Conservation (phyloP, 2,113 vertebrate species). For the Oceanodroma tethys region DNA sequence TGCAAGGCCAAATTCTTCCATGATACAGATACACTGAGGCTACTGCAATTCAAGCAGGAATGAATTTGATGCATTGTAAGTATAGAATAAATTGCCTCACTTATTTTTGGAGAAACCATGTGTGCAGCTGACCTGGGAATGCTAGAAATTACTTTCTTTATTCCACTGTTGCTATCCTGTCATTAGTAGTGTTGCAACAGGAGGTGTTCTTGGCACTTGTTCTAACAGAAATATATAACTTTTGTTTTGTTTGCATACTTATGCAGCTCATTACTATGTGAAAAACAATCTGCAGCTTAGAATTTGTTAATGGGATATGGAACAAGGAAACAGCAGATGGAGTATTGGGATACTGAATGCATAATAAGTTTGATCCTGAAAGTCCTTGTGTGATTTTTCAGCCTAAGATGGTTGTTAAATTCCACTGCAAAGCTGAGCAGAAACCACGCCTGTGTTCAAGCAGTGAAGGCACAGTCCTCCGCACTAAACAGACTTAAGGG, state of each 20-base stretch:
- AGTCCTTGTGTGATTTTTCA: constrained; percentile 20
- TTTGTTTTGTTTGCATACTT: constrained; percentile 60
- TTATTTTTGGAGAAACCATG: constrained; percentile 37
- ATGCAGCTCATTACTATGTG: constrained; percentile 48
- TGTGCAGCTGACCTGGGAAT: constrained; percentile 42
- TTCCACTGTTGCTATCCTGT: constrained; percentile 26
- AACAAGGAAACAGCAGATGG: constrained; percentile 63
- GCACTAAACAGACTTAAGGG: not conserved
- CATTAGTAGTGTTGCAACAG: constrained; percentile 37
- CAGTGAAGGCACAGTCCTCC: not conserved
- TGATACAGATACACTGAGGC: not conserved
- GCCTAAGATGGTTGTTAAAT: not conserved
- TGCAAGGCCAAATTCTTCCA: not conserved
- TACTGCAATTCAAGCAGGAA: not conserved
- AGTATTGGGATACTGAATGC: constrained; percentile 32
- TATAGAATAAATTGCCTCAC: constrained; percentile 14
- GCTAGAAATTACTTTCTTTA: constrained; percentile 39
- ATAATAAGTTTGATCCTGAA: constrained; percentile 41
- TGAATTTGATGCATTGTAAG: not conserved
- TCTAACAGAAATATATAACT: constrained; percentile 33
- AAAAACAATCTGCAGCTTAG: constrained; percentile 62
- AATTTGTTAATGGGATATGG: constrained; percentile 38
- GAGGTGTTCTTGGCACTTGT: constrained; percentile 49
- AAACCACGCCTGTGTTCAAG: not conserved
- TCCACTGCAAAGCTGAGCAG: not conserved